phyloP scores from a whole-genome alignment of 2,888 invertebrate genomes.

The Phlogophora meticulosa region DNA sequence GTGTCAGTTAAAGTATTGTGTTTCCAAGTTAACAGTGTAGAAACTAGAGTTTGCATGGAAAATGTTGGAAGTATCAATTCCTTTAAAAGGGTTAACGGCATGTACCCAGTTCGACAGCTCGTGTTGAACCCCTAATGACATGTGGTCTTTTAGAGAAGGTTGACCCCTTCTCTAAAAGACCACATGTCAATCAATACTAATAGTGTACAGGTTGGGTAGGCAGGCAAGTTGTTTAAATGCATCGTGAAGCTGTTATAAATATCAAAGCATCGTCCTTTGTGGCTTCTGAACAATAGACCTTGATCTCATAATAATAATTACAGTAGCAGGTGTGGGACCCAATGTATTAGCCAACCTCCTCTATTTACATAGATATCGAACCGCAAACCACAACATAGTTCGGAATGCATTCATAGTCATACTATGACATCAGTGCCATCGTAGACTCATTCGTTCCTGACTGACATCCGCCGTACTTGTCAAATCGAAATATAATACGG shows the following conservation, averaged over 20 bases:
- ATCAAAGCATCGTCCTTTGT: slow-evolving; percentile 15
- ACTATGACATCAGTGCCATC: slow-evolving; percentile 31
- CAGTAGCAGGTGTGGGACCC: slow-evolving; percentile 36
- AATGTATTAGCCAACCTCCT: slow-evolving; percentile 22
- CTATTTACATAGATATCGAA: slow-evolving; percentile 37
- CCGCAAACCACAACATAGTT: slow-evolving; percentile 21
- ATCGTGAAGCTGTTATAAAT: not conserved
- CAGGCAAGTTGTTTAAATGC: too few relatives aligned
- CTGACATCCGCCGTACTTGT: not conserved
- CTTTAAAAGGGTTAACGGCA: slow-evolving; percentile 17
- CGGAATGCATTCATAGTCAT: slow-evolving; percentile 22
- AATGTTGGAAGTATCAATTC: slow-evolving; percentile 25
- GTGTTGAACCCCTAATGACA: not conserved
- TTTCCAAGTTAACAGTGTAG: slow-evolving; percentile 36
- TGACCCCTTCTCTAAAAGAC: too few relatives aligned
- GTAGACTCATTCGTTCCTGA: slow-evolving; percentile 7
- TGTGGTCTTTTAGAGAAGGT: not conserved
- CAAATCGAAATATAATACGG: too few relatives aligned
- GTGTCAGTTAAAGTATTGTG: slow-evolving; percentile 47
- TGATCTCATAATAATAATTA: slow-evolving; percentile 39
- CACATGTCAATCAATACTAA: too few relatives aligned
- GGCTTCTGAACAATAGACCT: slow-evolving; percentile 36
- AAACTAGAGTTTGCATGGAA: slow-evolving; percentile 28
- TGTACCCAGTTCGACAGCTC: not conserved
- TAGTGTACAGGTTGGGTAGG: too few relatives aligned